These are phyloP conservation scores for Lampris incognitus DNA, from an alignment of 2,113 vertebrate species.

Conservation along the genomic window DNA sequence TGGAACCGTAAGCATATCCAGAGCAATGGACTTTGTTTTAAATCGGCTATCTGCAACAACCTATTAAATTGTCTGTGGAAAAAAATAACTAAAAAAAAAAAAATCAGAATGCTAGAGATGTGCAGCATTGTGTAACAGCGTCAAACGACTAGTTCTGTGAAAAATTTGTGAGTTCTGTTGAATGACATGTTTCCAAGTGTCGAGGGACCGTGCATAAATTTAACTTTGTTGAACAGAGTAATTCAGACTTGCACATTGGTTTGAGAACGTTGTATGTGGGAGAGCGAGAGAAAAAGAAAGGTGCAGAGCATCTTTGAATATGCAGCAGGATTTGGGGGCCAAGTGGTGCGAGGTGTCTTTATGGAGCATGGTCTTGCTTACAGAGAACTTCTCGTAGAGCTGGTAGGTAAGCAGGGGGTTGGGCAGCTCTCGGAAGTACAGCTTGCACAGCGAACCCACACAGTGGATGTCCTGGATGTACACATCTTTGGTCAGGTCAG, in stretches of 20 bases:
- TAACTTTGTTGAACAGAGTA: background rate
- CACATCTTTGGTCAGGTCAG: slow-evolving; percentile 98
- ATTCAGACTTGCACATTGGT: slow-evolving; percentile 5
- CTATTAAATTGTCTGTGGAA: no score
- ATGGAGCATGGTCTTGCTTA: slow-evolving; percentile 75
- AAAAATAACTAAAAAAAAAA: no score
- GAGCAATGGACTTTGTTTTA: no score
- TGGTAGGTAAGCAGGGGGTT: slow-evolving; percentile 98
- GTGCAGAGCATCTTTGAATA: background rate
- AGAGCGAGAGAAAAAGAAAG: background rate
- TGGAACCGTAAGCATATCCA: no score
- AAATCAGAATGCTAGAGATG: no score
- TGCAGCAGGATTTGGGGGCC: background rate
- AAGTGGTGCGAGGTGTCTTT: background rate
- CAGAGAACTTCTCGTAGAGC: slow-evolving; percentile 98
- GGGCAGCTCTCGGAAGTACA: slow-evolving; percentile 97
- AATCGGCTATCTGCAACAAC: no score
- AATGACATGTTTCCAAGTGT: no score
- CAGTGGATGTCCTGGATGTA: slow-evolving; percentile 99
- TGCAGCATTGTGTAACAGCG: no score
- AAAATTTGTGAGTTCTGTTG: no score
- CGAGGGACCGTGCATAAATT: background rate
- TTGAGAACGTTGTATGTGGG: background rate
- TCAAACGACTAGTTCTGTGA: no score
- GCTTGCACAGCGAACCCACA: slow-evolving; percentile 97